Base-by-base conservation (phyloP, 2,888 invertebrate species). In the Dryobotodes eremita region DNA sequence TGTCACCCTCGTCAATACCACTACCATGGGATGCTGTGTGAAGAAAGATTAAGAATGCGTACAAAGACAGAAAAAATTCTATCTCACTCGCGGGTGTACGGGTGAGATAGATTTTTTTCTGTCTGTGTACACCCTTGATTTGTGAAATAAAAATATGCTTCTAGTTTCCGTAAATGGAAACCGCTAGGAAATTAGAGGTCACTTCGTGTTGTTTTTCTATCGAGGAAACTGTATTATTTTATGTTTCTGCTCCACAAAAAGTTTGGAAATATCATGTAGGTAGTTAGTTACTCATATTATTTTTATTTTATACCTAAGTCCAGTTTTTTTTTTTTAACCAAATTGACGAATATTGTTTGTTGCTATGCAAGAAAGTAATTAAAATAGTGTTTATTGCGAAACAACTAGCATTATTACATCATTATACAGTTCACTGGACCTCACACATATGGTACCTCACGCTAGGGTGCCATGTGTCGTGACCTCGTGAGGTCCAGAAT, bases 1-100 rank as follows among this genome's bases (percentile, higher is more conserved):
- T 81, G 82, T 84, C 83, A 83, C 81, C 76, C 74, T 73, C n/a
- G 74, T 68, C 64, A 64, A 15, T 23, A n/a, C 77, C 84, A 64
- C 71, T 86, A 89, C 83, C 48, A 88, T 20, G 17, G 11, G 66
- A 20, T 66, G 17, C 20, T 7, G 13, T 62, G 48, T n/a, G 17
- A 62, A 61, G 1, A 26, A 46, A 23, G 0, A 23, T 36, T 42
- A 11, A 66, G 11, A 0, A 46, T 20, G 17, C 17, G 17, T 46
- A 46, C 10, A 42, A 65, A 42, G 17, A 42, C 17, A 61, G 10
- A 61, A 61, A 20, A 62, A 11, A 62, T 3, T 57, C 6, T 62
- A 36, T 13, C 31, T 7, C 23, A 31, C 13, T 13, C 5, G 57
- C 31, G 36, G 11, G 13, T 64, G 64, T 7, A 7, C 23, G 3